Conservation (phyloP, 2,113 vertebrate genomes). For the Dermatemys mawii region DNA sequence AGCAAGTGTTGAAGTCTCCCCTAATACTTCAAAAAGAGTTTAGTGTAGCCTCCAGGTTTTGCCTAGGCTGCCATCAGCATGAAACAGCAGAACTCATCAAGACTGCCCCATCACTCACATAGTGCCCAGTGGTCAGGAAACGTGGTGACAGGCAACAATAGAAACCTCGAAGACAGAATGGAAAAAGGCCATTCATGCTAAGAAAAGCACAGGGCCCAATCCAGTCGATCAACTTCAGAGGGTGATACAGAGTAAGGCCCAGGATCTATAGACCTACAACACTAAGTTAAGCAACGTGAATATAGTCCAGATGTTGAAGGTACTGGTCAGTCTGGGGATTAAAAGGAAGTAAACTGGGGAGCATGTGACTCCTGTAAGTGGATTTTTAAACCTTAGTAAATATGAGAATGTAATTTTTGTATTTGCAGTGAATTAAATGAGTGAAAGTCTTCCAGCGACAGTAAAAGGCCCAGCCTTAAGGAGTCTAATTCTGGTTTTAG, state of each 20-base stretch:
- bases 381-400: background rate
- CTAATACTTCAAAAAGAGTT: rapidly evolving
- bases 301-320: background rate
- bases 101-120: background rate
- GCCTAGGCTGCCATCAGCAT: rapidly evolving
- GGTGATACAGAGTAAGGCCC: background rate
- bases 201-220: background rate
- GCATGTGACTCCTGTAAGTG: rapidly evolving
- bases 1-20: background rate
- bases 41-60: rapidly evolving
- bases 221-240: rapidly evolving
- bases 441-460: rapidly evolving
- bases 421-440: background rate
- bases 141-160: background rate
- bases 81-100: rapidly evolving
- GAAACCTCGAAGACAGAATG: background rate
- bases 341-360: background rate
- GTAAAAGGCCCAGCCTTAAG: rapidly evolving
- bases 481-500: background rate
- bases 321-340: background rate
- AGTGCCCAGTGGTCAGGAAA: background rate
- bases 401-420: background rate
- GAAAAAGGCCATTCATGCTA: background rate
- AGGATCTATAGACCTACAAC: rapidly evolving
- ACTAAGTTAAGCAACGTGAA: background rate